Evolutionary conservation across 2,113 vertebrate species (phyloP), one percentile per base, ranked within the genome.

Genomic region (Riparia riparia): DNA sequence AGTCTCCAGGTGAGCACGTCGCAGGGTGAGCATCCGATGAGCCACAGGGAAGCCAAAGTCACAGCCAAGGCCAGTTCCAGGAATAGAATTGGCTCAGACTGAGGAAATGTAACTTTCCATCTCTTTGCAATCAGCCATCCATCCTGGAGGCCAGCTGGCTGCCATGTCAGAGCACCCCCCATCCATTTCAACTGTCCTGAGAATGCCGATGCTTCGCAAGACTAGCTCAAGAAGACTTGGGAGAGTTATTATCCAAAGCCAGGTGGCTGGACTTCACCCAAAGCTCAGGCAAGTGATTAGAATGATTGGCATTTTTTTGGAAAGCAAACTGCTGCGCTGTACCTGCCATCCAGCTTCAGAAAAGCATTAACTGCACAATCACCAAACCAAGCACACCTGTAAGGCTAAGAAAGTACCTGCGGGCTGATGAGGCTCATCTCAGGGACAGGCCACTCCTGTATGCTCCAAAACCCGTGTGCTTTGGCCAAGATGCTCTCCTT

Each of bases 201-300:
- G 74, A 76, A 93, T 60, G 82, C 54, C 1, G 0, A 69, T 37
- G 42, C 66, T 84, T 90, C 86, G 47, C 69, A 89, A 94, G 89
- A 86, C 44, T n/a, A 74, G 63, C 68, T 85, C 78, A 86, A 87
- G 86, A 92, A 88, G 45, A 42, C 69, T 83, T 77, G 65, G 57
- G 81, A 92, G 76, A 95, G 54, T 86, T 94, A 89, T 84, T 95
- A 89, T 69, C 45, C 87, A 89, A 89, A 86, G 64, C 64, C 83
- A 89, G 81, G 81, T 77, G 50, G 68, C 73, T 96, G 95, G 95
- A 95, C 34, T 68, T 31, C 37, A 74, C 77, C 89, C 95, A 97
- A 79, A 76, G 63, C 69, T 79, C 64, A 79, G 50, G 89, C 50
- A 72, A 91, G 88, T 82, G 76, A 93, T 96, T 93, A 93, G 86